A percentile compares a stretch with the other conserved stretches of the same genome.
Conservation (phyloP, 2,888 invertebrate genomes). For the Philereme transversata region DNA sequence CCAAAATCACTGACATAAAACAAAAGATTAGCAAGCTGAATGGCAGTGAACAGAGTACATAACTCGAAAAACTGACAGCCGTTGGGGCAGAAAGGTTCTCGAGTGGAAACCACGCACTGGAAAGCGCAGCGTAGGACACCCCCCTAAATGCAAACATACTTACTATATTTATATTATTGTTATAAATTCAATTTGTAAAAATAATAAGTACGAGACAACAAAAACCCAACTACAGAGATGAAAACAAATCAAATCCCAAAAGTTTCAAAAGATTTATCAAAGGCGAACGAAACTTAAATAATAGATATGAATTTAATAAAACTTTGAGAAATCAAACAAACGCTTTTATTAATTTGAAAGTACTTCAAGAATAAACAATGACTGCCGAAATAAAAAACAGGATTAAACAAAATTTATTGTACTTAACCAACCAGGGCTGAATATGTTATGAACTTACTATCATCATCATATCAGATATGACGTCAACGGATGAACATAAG, state of each 20-base stretch:
- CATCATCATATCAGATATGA: too few species aligned
- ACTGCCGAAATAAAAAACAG: not conserved
- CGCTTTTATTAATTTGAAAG: constrained; percentile 19
- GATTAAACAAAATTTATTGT: too few species aligned
- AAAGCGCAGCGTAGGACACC: too few species aligned
- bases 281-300: constrained; percentile 27
- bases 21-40: too few species aligned
- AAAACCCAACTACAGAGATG: constrained; percentile 19
- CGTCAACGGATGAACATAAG: too few species aligned
- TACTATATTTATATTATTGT: not conserved
- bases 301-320: constrained; percentile 22
- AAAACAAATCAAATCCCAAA: constrained; percentile 25
- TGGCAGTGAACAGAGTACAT: too few species aligned
- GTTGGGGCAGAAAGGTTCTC: too few species aligned
- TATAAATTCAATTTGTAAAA: constrained; percentile 13
- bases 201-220: constrained; percentile 20
- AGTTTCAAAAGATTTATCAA: constrained; percentile 21
- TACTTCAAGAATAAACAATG: not conserved
- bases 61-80: too few species aligned
- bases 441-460: too few species aligned
- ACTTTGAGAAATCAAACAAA: constrained; percentile 23
- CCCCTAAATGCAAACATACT: not conserved
- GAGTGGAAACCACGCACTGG: too few species aligned
- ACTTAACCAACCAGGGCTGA: too few species aligned
- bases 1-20: too few species aligned